These are phyloP conservation scores for Aporrectodea caliginosa DNA, from an alignment of 1,140 invertebrate genomes.

Conservation along the genomic window DNA sequence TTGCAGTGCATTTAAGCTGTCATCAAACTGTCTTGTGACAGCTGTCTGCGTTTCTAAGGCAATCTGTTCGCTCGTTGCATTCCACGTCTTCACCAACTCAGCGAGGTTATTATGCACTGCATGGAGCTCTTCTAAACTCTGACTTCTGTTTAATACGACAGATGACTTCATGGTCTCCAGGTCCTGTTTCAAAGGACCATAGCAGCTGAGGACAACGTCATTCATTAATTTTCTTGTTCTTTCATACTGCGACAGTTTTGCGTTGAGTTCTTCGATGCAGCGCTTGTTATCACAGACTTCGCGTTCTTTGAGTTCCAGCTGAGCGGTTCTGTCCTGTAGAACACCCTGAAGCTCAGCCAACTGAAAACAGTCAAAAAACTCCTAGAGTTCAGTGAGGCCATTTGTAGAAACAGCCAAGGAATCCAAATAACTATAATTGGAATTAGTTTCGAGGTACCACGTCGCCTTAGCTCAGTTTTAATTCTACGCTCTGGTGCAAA, in stretches of 20 bases:
- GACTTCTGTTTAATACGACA: neutral
- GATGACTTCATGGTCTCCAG: neutral
- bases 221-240: neutral
- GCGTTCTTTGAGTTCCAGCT: conserved; percentile 35
- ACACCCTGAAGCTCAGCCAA: conserved; percentile 44
- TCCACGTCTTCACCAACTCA: neutral
- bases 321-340: conserved; percentile 46
- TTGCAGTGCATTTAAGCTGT: neutral
- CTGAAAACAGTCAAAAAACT: neutral
- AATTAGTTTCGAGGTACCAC: too few species aligned
- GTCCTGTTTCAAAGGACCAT: neutral
- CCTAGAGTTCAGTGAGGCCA: too few species aligned
- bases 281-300: conserved; percentile 16
- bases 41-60: neutral
- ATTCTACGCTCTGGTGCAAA: too few species aligned
- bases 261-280: conserved; percentile 26
- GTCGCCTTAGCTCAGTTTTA: too few species aligned
- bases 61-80: neutral
- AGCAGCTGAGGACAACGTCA: neutral
- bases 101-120: neutral
- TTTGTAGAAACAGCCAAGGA: too few species aligned
- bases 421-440: too few species aligned
- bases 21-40: neutral
- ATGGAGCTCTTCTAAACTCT: neutral
- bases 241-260: neutral